Evolutionary conservation across 2,113 vertebrate species (phyloP).

Genomic region (Laterallus jamaicensis): DNA sequence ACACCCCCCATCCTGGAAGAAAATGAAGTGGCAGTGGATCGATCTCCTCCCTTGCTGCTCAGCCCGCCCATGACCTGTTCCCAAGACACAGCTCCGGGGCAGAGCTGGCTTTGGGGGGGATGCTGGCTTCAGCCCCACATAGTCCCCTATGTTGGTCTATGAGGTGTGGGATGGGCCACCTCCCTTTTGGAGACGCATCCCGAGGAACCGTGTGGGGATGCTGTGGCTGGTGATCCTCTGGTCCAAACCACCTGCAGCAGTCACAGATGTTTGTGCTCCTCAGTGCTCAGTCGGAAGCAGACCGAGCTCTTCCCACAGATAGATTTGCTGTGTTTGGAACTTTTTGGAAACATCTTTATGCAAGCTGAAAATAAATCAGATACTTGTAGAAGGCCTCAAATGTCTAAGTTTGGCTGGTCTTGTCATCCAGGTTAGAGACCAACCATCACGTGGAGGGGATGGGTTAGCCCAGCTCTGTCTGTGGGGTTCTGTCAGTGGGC

Average conservation of each 20-base stretch:
- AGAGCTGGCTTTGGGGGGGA: not conserved
- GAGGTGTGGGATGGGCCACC: not conserved
- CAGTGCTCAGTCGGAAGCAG: not conserved
- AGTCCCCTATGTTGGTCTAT: not conserved
- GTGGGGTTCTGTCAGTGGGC: not conserved
- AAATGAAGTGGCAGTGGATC: not conserved
- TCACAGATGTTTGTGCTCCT: not conserved
- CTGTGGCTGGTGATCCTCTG: not conserved
- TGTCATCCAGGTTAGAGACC: not conserved
- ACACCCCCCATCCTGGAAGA: not conserved
- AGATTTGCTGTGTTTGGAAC: not conserved
- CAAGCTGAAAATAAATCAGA: not conserved
- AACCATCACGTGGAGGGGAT: not conserved
- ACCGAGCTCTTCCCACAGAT: not conserved
- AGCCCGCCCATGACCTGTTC: not conserved
- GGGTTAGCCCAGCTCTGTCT: not conserved
- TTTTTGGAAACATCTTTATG: not conserved
- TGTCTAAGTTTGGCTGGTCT: not conserved
- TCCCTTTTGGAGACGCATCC: not conserved
- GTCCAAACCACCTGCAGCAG: not conserved
- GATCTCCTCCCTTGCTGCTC: not conserved
- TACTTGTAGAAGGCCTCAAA: not conserved
- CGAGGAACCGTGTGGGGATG: fast-evolving
- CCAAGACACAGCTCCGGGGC: not conserved
- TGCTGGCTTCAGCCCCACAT: not conserved